phyloP scores from a whole-genome alignment of 2,797 vertebrate species.

The Cuculus canorus region DNA sequence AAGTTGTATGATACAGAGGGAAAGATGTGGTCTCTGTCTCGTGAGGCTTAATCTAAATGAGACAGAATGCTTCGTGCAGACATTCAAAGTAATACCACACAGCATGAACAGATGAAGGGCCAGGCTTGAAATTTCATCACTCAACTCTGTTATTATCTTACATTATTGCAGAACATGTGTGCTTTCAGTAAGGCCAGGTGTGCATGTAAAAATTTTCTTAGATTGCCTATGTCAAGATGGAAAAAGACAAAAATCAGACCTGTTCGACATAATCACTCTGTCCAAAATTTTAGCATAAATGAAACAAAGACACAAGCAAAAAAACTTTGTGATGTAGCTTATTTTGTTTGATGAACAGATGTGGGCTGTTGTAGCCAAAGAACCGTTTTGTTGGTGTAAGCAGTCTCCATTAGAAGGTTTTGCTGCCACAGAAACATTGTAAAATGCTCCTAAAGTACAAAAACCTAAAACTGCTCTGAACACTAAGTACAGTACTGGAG shows the following conservation, averaged over 20 bases:
- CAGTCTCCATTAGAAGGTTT: neutral
- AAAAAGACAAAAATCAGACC: conserved; percentile 31
- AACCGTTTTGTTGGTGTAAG: neutral
- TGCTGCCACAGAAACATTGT: neutral
- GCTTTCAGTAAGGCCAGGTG: conserved; percentile 30
- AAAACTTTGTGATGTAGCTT: neutral
- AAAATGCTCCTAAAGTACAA: neutral
- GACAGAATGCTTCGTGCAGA: neutral
- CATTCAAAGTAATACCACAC: conserved; percentile 10
- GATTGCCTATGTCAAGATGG: neutral
- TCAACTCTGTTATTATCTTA: conserved; percentile 6
- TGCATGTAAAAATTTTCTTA: neutral
- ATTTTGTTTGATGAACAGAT: neutral
- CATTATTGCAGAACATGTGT: neutral
- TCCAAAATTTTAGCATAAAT: neutral
- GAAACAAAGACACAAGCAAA: neutral
- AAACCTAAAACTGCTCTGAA: neutral
- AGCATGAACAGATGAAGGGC: conserved; percentile 2
- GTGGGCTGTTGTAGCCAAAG: neutral
- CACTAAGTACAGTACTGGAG: neutral
- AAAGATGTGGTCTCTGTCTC: neutral
- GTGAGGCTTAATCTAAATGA: neutral
- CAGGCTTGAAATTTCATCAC: conserved; percentile 29
- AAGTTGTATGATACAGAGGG: neutral
- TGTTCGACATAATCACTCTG: neutral